Evolutionary conservation across 2,113 vertebrate species (phyloP).

Genomic region (Typhlomys cinereus): DNA sequence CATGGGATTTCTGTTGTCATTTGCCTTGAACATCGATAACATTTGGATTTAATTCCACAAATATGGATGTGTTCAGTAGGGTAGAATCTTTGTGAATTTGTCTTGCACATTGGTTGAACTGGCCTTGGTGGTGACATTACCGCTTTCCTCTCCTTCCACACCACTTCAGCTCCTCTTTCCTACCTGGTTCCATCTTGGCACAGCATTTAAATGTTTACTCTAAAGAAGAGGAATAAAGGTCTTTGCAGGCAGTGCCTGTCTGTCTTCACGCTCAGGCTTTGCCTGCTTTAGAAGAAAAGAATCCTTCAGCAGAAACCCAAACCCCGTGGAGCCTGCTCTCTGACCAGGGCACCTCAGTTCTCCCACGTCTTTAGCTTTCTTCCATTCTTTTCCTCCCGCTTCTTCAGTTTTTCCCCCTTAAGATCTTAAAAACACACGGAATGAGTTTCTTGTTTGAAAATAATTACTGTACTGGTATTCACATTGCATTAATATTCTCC

Average conservation of each 20-base stretch:
- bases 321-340: background rate
- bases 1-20: background rate
- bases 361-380: background rate
- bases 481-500: background rate
- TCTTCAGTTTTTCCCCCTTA: background rate
- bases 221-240: background rate
- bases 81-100: background rate
- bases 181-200: background rate
- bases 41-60: background rate
- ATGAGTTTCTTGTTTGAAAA: background rate
- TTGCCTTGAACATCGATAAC: background rate
- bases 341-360: background rate
- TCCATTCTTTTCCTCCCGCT: background rate
- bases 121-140: too few species aligned
- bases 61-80: background rate
- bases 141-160: background rate
- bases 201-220: background rate
- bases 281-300: background rate
- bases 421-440: background rate
- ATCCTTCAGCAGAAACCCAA: background rate
- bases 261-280: background rate
- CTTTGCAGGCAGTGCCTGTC: background rate
- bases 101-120: background rate
- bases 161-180: background rate
- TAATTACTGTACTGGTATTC: background rate